Base-by-base conservation (phyloP, 1,140 invertebrate species). In the Linepithema humile region DNA sequence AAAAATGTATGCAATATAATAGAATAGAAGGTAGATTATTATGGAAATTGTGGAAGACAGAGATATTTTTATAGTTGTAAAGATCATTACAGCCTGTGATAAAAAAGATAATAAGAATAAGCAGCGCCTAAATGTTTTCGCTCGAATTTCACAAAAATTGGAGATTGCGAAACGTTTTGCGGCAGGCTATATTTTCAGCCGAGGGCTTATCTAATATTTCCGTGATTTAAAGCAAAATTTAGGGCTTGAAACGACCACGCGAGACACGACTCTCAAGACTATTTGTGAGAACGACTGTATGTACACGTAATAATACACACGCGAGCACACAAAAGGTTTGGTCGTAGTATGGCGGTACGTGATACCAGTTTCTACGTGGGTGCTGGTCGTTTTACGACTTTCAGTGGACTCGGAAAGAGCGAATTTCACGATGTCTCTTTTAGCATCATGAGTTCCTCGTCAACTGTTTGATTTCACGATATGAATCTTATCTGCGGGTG, bases 321-420 rank as follows among this genome's bases (percentile, higher is more conserved):
- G 62, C 73, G 78, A 86, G 57, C 84, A 35, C 50, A 87, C 60
- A 70, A 64, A 86, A 84, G 64, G 26, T 32, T n/a, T 78, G 50
- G 60, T 75, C 69, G 59, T 88, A 87, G 87, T 80, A 53, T 32
- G 45, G 35, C 48, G 75, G 84, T 89, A 89, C 88, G 88, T 89
- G 88, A 89, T 85, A 72, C 84, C 73, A 60, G 88, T 75, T 65
- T 45, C 80, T 88, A 88, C 88, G 87, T 89, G 87, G 88, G 88
- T 89, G 88, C 88, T 70, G 87, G 62, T 69, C 84, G 38, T 86
- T 88, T 89, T 89, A 89, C 50, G 84, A 82, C 73, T 89, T 86
- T 89, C 87, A 80, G 87, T 48, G 73, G 59, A 53, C 74, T 83
- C 77, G 85, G 62, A 57, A 75, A 43, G 84, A 80, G 26, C 23